Base-by-base conservation (phyloP, 2,888 invertebrate genomes). In the Baronia brevicornis region DNA sequence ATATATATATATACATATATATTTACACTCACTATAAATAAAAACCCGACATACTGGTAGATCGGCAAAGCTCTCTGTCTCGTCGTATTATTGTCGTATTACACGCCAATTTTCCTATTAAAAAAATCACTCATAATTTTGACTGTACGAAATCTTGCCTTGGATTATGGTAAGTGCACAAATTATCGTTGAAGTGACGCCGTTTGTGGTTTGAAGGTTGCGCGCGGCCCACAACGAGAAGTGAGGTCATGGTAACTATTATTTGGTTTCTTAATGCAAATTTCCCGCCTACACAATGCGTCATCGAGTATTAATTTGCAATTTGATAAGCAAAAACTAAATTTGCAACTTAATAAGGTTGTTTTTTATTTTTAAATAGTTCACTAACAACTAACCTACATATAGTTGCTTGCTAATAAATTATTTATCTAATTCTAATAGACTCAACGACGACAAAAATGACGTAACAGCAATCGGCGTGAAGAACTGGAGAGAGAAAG, bases 141-240 rank as follows among this genome's bases (percentile, higher is more conserved):
- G 19, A 27, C 27, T 31, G 28, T 27, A 14, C 17, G 13, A 15
- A 26, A 18, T 13, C 27, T 30, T 17, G 22, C 27, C 36, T 36
- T 36, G 27, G 22, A 36, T 31, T 36, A 36, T n/a, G 14, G 23
- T 15, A 27, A 31, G 27, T 36, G 36, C 26, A 22, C 31, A 36
- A 31, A 31, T 27, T 35, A 22, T 27, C 10, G 7, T 13, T 9
- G 4, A 28, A 11, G n/a, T n/a, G 23, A 23, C 15, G 24, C 21
- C 17, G 21, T 7, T 26, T 12, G 4, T 11, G 17, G 22, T 22
- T 18, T 13, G 19, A 13, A 31, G 22, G 13, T 26, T 8, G 18
- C 13, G 17, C 5, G 11, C 26, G 18, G 22, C 19, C 21, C 27
- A 10, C 30, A n/a, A n/a, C n/a, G n/a, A n/a, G 22, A 8, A 14